phyloP scores from a whole-genome alignment of 1,140 invertebrate species.

The Pararge aegeria region DNA sequence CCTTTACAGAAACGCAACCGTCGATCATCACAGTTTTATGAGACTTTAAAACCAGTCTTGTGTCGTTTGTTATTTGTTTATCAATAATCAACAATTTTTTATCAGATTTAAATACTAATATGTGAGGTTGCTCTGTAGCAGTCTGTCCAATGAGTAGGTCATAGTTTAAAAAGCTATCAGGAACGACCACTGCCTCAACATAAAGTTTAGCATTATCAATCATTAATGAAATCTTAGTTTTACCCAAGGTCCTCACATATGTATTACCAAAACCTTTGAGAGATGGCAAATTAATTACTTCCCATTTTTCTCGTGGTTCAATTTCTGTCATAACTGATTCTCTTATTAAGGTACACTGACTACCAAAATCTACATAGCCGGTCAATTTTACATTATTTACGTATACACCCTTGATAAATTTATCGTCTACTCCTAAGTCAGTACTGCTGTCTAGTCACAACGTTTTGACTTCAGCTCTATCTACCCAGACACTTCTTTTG shows the following conservation, averaged over 20 bases:
- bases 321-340: neutral
- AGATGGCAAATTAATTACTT: neutral
- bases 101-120: neutral
- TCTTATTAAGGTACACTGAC: too few species aligned
- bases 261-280: neutral
- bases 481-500: too few species aligned
- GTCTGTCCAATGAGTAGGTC: neutral
- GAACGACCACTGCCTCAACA: conserved; percentile 15
- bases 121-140: neutral
- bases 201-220: conserved; percentile 3
- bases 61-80: neutral
- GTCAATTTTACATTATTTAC: too few species aligned
- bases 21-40: too few species aligned
- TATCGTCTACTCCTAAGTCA: too few species aligned
- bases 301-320: neutral
- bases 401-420: too few species aligned
- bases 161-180: neutral
- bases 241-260: neutral
- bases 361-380: too few species aligned
- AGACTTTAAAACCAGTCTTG: too few species aligned
- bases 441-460: too few species aligned
- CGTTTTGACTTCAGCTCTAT: too few species aligned
- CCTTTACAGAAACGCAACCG: too few species aligned
- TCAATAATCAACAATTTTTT: neutral
- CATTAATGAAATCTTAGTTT: neutral